A percentile compares a stretch with the other conserved stretches of the same genome.
Conservation (phyloP, 2,113 vertebrate species). For the Psephotus haematonotus region DNA sequence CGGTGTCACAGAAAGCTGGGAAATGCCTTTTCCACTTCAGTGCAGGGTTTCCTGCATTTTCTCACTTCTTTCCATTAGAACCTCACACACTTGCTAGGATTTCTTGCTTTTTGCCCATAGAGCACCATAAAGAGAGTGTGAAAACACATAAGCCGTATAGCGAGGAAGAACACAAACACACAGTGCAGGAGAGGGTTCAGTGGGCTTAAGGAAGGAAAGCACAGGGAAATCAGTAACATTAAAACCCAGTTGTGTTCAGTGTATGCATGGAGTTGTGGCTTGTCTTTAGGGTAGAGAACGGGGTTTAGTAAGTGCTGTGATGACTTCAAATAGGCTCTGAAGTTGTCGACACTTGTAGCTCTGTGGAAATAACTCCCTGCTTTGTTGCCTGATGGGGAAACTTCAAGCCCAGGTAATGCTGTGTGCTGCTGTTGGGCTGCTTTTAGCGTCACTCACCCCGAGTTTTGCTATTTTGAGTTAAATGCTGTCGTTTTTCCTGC, state of each 20-base stretch:
- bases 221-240: not conserved
- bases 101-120: not conserved
- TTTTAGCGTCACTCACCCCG: not conserved
- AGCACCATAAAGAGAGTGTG: not conserved
- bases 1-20: not conserved
- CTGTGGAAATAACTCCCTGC: not conserved
- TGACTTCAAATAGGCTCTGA: not conserved
- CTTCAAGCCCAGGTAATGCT: rapidly evolving
- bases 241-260: not conserved
- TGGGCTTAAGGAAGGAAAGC: not conserved
- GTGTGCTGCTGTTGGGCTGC: not conserved
- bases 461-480: not conserved
- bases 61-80: not conserved
- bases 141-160: rapidly evolving
- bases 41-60: not conserved
- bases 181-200: not conserved
- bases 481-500: not conserved
- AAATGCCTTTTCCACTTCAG: not conserved
- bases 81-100: rapidly evolving
- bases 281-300: not conserved
- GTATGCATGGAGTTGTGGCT: not conserved
- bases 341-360: not conserved
- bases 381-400: not conserved
- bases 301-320: not conserved
- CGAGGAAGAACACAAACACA: not conserved